phyloP scores from a whole-genome alignment of 2,888 invertebrate genomes.

The Scrobipalpa atriplicella region DNA sequence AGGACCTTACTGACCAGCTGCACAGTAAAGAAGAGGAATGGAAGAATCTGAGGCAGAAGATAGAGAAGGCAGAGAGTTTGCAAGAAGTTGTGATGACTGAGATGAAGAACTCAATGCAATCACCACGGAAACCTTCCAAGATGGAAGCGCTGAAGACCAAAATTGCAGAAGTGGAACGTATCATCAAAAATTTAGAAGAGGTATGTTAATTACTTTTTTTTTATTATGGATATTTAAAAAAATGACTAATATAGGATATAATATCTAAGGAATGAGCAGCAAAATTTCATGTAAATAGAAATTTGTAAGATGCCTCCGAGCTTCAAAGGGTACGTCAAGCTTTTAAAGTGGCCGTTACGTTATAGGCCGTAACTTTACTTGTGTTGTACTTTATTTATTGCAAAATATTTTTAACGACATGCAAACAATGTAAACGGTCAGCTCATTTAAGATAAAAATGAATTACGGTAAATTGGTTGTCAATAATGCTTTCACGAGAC shows the following conservation, averaged over 20 bases:
- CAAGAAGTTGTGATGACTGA: slow-evolving; percentile 79
- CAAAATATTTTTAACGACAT: background rate
- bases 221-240: too few species aligned
- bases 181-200: slow-evolving; percentile 75
- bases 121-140: slow-evolving; percentile 75
- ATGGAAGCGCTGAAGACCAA: slow-evolving; percentile 85
- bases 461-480: background rate
- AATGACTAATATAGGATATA: too few species aligned
- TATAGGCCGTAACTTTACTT: too few species aligned
- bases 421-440: slow-evolving; percentile 2
- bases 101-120: slow-evolving; percentile 78
- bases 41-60: slow-evolving; percentile 80
- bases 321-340: too few species aligned
- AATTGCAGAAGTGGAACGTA: slow-evolving; percentile 84
- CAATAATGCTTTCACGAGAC: background rate
- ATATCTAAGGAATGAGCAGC: too few species aligned
- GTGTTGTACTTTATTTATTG: background rate
- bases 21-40: slow-evolving; percentile 78
- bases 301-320: too few species aligned
- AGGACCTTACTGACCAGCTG: slow-evolving; percentile 78
- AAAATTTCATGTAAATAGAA: too few species aligned
- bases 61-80: slow-evolving; percentile 79
- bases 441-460: slow-evolving; percentile 3
- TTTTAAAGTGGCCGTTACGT: too few species aligned
- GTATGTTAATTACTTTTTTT: slow-evolving; percentile 48